Percentiles rank a stretch among this genome's conserved stretches.
Conservation (phyloP, 2,797 vertebrate species). For the Micromesistius poutassou region DNA sequence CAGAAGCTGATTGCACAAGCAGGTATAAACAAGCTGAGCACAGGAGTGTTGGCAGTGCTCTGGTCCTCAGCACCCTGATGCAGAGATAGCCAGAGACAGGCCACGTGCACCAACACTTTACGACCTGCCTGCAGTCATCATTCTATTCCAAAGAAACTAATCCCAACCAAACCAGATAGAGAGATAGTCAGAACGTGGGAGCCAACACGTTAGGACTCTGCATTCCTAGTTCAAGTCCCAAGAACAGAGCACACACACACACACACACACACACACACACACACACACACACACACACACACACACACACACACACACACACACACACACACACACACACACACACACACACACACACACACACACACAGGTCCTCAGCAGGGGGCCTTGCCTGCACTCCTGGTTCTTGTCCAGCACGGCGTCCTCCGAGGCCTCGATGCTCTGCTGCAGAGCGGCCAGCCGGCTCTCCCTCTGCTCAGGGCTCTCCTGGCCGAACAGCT, state of each 20-base stretch:
- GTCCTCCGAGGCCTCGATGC: conserved; percentile 89
- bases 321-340: no score
- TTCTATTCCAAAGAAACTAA: not conserved
- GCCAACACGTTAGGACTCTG: not conserved
- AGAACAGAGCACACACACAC: not conserved
- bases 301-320: not conserved
- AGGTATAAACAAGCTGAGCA: not conserved
- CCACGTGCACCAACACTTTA: not conserved
- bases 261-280: no score
- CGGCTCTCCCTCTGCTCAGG: conserved; percentile 92
- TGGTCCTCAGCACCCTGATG: no score
- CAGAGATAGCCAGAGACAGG: no score
- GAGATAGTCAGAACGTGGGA: not conserved
- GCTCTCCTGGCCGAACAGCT: conserved; percentile 94
- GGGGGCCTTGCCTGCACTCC: conserved; percentile 68
- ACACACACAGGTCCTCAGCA: not conserved
- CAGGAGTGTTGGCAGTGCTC: no score
- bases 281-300: not conserved
- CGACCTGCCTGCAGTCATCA: no score
- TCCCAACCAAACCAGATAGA: not conserved
- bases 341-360: not conserved
- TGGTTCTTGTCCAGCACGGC: conserved; percentile 81
- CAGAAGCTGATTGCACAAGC: not conserved
- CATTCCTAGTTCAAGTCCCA: not conserved
- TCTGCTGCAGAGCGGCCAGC: conserved; percentile 85